Base-by-base conservation (phyloP, 2,888 invertebrate species). In the Hypomecis atomaria region DNA sequence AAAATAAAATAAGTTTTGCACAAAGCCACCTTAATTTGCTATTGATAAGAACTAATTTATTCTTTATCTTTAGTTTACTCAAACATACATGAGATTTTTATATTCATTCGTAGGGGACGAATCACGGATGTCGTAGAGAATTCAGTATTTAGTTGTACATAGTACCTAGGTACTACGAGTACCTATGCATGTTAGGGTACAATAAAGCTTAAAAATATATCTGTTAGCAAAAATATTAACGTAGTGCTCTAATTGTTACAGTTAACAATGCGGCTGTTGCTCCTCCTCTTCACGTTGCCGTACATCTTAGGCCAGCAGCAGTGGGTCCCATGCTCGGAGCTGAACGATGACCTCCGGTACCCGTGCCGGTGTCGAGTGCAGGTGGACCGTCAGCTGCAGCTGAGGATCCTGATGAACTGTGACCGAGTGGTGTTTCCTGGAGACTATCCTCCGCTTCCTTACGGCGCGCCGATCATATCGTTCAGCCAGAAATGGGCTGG, bases 401-500 rank as follows among this genome's bases (percentile, higher is more conserved):
- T 92, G 6, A 80, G 90, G 60, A 95, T 97, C 71, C 91, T 94
- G 73, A 95, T 97, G 94, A 95, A 98, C 85, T 98, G 98, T 84
- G 97, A 98, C 89, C 89, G 94, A 7, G 95, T 97, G 34, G 96
- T 97, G 37, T 97, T 98, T 78, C 93, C 95, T 36, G 95, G 95
- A 5, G 97, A 98, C 81, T 95, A 96, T 71, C 95, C 97, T 0
- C 92, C 95, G 8, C 86, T 96, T 72, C 96, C 98, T 0, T 95
- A 95, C 78, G 96, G 96, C 50, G 96, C 96, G 34, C 97, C 97
- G 3, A 95, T 98, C 66, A 95, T 96, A 55, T 94, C 96, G 7
- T 97, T 96, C 86, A 95, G 95, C 63, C 98, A 98, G 83, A 93
- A 95, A 71, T 94, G 95, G 88, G 95, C 96, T 69, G 97, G 97